Base-by-base conservation (phyloP, 1,140 invertebrate genomes). In the Drosophila hydei region DNA sequence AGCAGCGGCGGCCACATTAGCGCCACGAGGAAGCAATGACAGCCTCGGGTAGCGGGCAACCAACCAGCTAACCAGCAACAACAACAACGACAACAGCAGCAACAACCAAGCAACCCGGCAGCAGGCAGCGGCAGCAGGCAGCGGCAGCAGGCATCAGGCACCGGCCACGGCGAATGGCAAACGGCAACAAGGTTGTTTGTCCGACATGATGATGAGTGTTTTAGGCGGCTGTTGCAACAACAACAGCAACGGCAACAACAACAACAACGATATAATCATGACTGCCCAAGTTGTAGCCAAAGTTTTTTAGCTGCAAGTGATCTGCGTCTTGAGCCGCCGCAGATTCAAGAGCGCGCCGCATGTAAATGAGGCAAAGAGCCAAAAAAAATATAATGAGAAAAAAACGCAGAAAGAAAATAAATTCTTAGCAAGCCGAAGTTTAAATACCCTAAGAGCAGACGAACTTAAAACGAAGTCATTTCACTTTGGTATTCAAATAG, bases 121-220 rank as follows among this genome's bases (percentile, higher is more conserved):
- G 7, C 30, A 23, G 21, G 21, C 21, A 23, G 21, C 21, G 21
- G 21, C 21, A 23, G 21, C 21, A 23, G 21, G 21, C 21, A 23
- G 21, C 9, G 43, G 45, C 51, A 33, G 12, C 48, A 40, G 38
- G 50, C 51, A 52, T 18, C 65, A 42, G 58, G 43, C 59, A 59
- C 40, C 30, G 68, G 33, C 60, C 38, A 71, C 47, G 69, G 55
- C 59, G 68, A 77, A 58, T 68, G 69, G 69, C 64, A 62, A 85
- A 75, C 72, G 77, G 74, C 77, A 85, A 85, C 80, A 85, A 85
- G 80, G 81, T 85, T 85, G 81, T 85, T 85, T 85, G 80, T 85
- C 77, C 80, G 80, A 85, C 80, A 85, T 87, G 80, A 77, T 85
- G 80, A 85, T 85, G 80, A 85, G 80, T 85, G 80, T 85, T 85